A percentile compares a stretch with the other conserved stretches of the same genome.
Conservation (phyloP, 2,797 vertebrate species). For the Rhabdomys pumilio region DNA sequence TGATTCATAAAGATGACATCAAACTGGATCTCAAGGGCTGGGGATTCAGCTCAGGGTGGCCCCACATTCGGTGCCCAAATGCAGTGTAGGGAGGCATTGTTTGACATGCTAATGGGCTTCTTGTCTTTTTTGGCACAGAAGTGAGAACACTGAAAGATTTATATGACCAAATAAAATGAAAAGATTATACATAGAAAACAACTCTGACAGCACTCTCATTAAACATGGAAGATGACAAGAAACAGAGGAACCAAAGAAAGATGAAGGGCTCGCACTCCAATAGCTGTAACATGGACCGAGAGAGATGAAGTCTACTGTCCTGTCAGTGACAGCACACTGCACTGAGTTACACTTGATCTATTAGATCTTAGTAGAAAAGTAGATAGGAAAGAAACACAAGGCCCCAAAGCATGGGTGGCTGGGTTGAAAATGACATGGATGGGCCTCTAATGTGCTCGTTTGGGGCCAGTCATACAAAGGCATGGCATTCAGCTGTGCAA, state of each 20-base stretch:
- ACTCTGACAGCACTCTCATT: background rate
- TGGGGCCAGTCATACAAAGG: background rate
- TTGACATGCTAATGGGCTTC: background rate
- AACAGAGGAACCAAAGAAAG: background rate
- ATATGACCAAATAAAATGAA: background rate
- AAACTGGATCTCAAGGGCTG: background rate
- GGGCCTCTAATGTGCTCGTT: background rate
- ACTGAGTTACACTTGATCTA: background rate
- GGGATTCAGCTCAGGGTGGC: background rate
- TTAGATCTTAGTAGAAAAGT: background rate
- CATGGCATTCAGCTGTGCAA: background rate
- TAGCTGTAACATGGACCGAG: background rate
- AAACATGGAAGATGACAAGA: background rate
- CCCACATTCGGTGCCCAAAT: too few relatives aligned
- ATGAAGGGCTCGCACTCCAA: background rate
- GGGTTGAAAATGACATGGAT: background rate
- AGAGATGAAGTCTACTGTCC: background rate
- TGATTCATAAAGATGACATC: background rate
- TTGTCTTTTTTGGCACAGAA: background rate
- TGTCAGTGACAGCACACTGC: background rate
- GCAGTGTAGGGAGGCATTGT: background rate
- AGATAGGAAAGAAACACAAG: background rate
- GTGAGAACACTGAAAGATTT: background rate
- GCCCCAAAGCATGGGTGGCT: too few relatives aligned
- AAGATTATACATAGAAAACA: background rate